Percentiles rank a stretch among this genome's conserved stretches.
Evolutionary conservation across 2,797 vertebrate genomes (phyloP).

Genomic region (Danio kyathit): DNA sequence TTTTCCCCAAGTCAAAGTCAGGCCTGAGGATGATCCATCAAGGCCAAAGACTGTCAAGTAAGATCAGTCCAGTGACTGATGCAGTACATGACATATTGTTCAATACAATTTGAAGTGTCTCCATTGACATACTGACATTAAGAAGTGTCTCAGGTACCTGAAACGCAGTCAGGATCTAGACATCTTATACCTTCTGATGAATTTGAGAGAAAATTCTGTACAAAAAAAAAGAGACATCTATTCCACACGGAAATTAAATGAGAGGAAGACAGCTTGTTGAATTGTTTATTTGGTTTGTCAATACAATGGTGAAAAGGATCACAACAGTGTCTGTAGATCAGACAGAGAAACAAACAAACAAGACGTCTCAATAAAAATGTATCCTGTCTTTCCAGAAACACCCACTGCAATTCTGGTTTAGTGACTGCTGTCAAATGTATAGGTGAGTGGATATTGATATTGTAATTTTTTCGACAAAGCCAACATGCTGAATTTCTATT

Average conservation of each 20-base stretch:
- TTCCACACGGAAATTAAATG: background rate
- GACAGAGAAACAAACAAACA: background rate
- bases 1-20: background rate
- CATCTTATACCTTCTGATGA: background rate
- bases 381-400: slow-evolving; percentile 67
- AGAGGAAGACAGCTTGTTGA: background rate
- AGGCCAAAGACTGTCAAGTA: slow-evolving; percentile 27
- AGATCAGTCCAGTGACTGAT: slow-evolving; percentile 9
- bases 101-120: background rate
- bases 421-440: slow-evolving; percentile 80
- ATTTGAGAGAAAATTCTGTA: background rate
- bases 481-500: no score
- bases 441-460: slow-evolving; percentile 57
- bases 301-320: background rate
- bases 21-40: background rate
- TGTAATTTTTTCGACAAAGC: no score
- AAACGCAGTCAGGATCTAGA: background rate
- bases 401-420: slow-evolving; percentile 77
- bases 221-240: background rate
- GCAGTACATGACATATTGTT: slow-evolving; percentile 1
- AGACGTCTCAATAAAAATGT: background rate
- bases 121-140: background rate
- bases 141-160: background rate
- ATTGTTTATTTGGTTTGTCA: background rate
- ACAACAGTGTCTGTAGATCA: background rate